Conservation (phyloP, 2,888 invertebrate species). For the Aplocera efformata region DNA sequence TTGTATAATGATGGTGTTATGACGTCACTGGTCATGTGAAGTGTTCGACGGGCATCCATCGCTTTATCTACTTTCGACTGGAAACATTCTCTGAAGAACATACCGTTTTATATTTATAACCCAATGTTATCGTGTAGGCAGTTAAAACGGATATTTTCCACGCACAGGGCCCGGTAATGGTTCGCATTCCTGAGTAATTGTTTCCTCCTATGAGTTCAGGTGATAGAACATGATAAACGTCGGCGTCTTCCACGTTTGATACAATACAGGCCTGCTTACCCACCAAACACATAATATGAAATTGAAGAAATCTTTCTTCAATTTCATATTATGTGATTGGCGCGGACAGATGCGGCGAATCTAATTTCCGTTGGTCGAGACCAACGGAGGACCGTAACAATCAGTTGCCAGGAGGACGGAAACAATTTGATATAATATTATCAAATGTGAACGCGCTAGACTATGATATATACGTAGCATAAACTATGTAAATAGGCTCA, state of each 20-base stretch:
- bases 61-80: constrained; percentile 60
- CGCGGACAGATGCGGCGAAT: too few species aligned
- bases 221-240: constrained; percentile 3
- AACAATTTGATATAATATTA: constrained; percentile 4
- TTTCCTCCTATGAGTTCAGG: constrained; percentile 19
- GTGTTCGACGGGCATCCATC: constrained; percentile 34
- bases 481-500: too few species aligned
- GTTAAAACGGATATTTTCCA: constrained; percentile 27
- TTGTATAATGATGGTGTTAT: constrained; percentile 27
- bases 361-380: constrained; percentile 6
- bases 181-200: constrained; percentile 23
- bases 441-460: background rate
- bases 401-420: background rate
- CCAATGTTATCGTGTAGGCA: constrained; percentile 36
- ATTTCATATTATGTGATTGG: too few species aligned
- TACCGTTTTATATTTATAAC: constrained; percentile 46
- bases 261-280: background rate
- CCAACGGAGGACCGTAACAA: background rate
- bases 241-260: constrained; percentile 2
- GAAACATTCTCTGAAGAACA: constrained; percentile 50
- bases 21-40: constrained; percentile 50
- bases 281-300: too few species aligned
- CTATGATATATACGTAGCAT: too few species aligned
- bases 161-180: constrained; percentile 24
- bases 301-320: too few species aligned